These are phyloP conservation scores for Prietella phreatophila DNA, from an alignment of 2,113 vertebrate species.

Conservation along the genomic window DNA sequence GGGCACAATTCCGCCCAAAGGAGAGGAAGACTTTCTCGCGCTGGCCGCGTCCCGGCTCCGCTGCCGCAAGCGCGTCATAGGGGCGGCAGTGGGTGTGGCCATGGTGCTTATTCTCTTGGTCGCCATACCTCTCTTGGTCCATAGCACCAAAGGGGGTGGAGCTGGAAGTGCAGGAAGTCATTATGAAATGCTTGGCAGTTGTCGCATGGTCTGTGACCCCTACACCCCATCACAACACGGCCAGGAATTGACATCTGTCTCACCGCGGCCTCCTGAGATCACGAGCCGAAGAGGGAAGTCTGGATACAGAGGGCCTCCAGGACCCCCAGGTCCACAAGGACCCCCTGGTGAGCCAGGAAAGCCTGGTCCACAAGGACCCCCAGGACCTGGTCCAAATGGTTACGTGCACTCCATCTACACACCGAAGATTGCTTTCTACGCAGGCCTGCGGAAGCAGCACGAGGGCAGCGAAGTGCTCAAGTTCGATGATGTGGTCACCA, in stretches of 20 bases:
- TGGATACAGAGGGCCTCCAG: slow-evolving; percentile 82
- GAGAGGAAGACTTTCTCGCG: slow-evolving; percentile 90
- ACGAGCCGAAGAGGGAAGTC: slow-evolving; percentile 81
- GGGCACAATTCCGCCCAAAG: slow-evolving; percentile 88
- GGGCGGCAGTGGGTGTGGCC: slow-evolving; percentile 88
- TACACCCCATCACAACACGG: slow-evolving; percentile 78
- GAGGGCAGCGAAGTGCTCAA: slow-evolving; percentile 91
- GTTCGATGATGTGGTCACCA: slow-evolving; percentile 96
- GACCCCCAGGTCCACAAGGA: slow-evolving; percentile 81
- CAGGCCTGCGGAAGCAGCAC: slow-evolving; percentile 88
- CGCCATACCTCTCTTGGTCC: slow-evolving; percentile 92
- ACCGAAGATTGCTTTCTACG: slow-evolving; percentile 94
- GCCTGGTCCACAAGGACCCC: slow-evolving; percentile 85
- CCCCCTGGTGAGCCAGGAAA: slow-evolving; percentile 87
- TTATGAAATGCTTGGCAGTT: slow-evolving; percentile 89
- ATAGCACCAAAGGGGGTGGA: slow-evolving; percentile 81
- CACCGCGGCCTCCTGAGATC: slow-evolving; percentile 80
- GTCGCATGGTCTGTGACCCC: slow-evolving; percentile 89
- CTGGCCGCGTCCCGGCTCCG: slow-evolving; percentile 91
- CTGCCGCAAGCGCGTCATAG: slow-evolving; percentile 89
- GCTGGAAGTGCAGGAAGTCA: slow-evolving; percentile 73
- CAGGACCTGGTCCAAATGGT: slow-evolving; percentile 85
- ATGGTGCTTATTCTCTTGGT: slow-evolving; percentile 92
- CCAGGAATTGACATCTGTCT: slow-evolving; percentile 76
- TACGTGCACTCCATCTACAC: slow-evolving; percentile 86